phyloP scores from a whole-genome alignment of 2,797 vertebrate genomes.

The Acestrorhynchus altus region DNA sequence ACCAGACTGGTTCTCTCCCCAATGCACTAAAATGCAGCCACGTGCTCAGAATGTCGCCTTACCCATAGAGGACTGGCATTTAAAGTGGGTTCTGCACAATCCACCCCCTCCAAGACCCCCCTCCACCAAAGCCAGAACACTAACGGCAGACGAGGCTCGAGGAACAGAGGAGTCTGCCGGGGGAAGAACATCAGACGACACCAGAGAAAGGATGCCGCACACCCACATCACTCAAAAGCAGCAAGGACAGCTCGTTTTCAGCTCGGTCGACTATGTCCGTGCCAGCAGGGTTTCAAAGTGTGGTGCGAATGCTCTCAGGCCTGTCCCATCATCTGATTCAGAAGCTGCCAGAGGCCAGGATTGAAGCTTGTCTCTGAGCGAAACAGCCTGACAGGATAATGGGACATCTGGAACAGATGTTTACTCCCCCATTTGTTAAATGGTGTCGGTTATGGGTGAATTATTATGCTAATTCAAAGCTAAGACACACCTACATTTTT shows the following conservation, averaged over 20 bases:
- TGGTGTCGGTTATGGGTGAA: constrained; percentile 62
- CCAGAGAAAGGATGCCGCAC: constrained; percentile 48
- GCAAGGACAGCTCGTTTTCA: constrained; percentile 60
- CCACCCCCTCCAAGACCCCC: constrained; percentile 44
- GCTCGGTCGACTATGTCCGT: constrained; percentile 58
- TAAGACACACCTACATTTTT: constrained; percentile 64
- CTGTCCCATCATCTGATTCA: constrained; percentile 57
- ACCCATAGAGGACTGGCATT: constrained; percentile 81
- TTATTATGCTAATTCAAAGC: constrained; percentile 62
- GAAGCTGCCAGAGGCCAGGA: constrained; percentile 61
- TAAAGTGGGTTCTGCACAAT: constrained; percentile 69
- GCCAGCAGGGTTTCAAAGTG: constrained; percentile 63
- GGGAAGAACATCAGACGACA: constrained; percentile 56
- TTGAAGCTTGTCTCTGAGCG: constrained; percentile 62
- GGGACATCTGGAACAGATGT: constrained; percentile 69
- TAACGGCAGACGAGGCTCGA: constrained; percentile 61
- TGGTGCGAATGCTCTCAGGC: constrained; percentile 53
- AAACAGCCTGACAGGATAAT: constrained; percentile 61
- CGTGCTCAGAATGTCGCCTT: constrained; percentile 79
- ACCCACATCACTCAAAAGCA: constrained; percentile 61
- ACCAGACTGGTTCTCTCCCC: constrained; percentile 70
- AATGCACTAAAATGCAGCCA: constrained; percentile 71
- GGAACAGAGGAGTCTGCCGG: constrained; percentile 61
- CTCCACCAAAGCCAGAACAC: constrained; percentile 55
- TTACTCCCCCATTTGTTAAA: constrained; percentile 62